Evolutionary conservation across 2,797 vertebrate genomes (phyloP), one percentile per base, ranked within the genome.

Genomic region (Paramormyrops hopkinsi): DNA sequence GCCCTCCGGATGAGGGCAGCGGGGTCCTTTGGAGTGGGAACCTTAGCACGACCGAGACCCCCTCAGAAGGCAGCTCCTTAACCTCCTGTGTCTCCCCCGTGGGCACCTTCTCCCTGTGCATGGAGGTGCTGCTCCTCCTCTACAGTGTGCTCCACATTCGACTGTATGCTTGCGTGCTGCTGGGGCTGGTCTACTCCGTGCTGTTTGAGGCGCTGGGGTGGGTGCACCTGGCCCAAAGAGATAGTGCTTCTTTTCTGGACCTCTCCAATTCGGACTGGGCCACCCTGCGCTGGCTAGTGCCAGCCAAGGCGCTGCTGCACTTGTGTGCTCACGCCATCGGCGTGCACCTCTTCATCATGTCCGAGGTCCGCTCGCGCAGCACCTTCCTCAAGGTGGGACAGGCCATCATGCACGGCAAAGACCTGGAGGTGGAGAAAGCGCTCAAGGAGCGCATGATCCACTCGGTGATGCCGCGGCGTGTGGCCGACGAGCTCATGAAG

Each of bases 401-500:
- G 90, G 98, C 94, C 95, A 98, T 99, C 93, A 99, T 99, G 98
- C 98, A 99, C 0, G 99, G 98, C 41, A 95, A 97, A 92, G 95
- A 99, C 91, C 95, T 99, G 93, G 98, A 99, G 93, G 98, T 99
- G 89, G 99, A 99, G 94, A 99, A 99, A 93, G 99, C 98, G 53
- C 95, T 99, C 90, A 99, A 99, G 94, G 99, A 99, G 94, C 95
- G 98, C 88, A 99, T 99, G 99, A 99, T 99, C 94, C 99, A 99
- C 93, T 99, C 99, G 0, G 98, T 99, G 90, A 99, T 99, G 50
- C 99, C 99, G 0, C 95, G 96, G 91, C 95, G 96, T 90, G 98
- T 99, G 41, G 98, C 98, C 0, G 98, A 99, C 19, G 97, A 99
- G 93, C 94, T 99, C 91, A 97, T 99, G 98, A 98, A 97, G 92